Evolutionary conservation across 1,140 invertebrate species (phyloP).

Genomic region (Nomia melanderi): DNA sequence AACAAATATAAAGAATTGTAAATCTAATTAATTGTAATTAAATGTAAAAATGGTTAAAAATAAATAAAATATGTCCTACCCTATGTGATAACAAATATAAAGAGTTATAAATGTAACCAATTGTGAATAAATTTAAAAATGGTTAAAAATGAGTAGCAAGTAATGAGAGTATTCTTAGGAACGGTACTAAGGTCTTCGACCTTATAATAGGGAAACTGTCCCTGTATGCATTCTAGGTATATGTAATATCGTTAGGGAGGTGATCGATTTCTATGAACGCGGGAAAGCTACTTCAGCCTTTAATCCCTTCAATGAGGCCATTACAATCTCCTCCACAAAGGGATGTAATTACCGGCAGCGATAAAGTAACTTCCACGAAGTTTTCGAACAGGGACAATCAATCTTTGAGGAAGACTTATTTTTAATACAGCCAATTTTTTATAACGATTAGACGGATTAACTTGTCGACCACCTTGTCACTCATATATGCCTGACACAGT

Average conservation of each 20-base stretch:
- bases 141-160: neutral
- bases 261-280: constrained; percentile 29
- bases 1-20: too few relatives aligned
- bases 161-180: neutral
- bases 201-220: neutral
- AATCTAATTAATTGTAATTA: too few relatives aligned
- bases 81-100: too few relatives aligned
- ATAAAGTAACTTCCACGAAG: neutral
- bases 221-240: neutral
- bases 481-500: too few relatives aligned
- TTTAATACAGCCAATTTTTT: neutral
- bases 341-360: constrained; percentile 12
- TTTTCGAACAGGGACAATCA: neutral
- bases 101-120: too few relatives aligned
- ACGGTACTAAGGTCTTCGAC: neutral
- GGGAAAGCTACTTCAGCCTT: constrained; percentile 33
- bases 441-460: too few relatives aligned
- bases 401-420: neutral
- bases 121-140: too few relatives aligned
- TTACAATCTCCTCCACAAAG: constrained; percentile 21
- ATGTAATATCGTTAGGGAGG: neutral
- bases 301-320: constrained; percentile 35
- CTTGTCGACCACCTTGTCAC: too few relatives aligned
- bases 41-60: too few relatives aligned
- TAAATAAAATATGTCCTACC: too few relatives aligned